Conservation (phyloP, 2,113 vertebrate genomes). For the Brachirus orientalis region DNA sequence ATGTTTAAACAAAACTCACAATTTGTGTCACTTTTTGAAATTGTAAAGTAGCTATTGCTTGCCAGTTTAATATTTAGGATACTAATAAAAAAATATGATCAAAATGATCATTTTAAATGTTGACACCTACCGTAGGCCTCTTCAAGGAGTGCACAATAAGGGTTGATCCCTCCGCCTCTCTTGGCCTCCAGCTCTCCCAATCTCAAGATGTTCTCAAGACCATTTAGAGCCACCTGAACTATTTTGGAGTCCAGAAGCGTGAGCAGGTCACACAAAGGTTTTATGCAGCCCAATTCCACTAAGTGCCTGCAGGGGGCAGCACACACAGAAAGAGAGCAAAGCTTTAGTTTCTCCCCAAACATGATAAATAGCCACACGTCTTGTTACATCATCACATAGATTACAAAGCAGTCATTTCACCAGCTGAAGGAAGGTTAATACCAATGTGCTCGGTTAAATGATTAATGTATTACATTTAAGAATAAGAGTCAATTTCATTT, state of each 20-base stretch:
- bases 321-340: too few species aligned
- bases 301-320: conserved; percentile 88
- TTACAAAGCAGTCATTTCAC: too few species aligned
- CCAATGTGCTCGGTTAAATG: too few species aligned
- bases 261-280: conserved; percentile 96
- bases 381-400: too few species aligned
- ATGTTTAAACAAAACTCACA: too few species aligned
- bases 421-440: too few species aligned
- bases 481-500: too few species aligned
- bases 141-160: conserved; percentile 95
- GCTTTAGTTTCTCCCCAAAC: neutral
- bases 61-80: too few species aligned
- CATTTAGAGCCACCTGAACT: conserved; percentile 95
- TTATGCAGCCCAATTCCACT: conserved; percentile 95
- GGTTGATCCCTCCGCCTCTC: conserved; percentile 93
- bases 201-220: conserved; percentile 95
- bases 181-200: conserved; percentile 96
- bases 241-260: conserved; percentile 99
- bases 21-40: too few species aligned
- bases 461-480: too few species aligned
- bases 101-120: neutral
- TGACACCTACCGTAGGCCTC: conserved; percentile 92
- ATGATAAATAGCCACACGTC: neutral
- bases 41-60: too few species aligned
- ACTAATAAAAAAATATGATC: too few species aligned